Conservation (phyloP, 2,888 invertebrate genomes). For the Lepidonotus clava region DNA sequence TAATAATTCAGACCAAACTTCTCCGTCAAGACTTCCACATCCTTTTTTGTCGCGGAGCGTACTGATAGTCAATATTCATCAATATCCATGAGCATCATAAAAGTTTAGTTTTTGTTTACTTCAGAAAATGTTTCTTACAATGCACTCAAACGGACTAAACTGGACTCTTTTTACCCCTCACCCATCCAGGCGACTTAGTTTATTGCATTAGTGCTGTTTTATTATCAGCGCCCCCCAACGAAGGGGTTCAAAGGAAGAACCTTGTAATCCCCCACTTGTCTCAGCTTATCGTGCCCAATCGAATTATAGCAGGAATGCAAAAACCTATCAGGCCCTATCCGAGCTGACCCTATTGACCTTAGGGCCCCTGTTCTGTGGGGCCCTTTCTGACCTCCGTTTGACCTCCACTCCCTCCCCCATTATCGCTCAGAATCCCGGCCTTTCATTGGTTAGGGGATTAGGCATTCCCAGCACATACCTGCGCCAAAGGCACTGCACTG, state of each 20-base stretch:
- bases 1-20: too few relatives aligned
- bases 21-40: too few relatives aligned
- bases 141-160: too few relatives aligned
- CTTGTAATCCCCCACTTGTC: not conserved
- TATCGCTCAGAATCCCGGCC: slow-evolving; percentile 29
- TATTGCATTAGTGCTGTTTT: not conserved
- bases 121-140: too few relatives aligned
- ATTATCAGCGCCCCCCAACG: not conserved
- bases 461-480: slow-evolving; percentile 1
- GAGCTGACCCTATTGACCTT: slow-evolving; percentile 1
- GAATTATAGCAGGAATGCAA: not conserved
- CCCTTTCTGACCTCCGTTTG: not conserved
- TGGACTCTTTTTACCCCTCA: too few relatives aligned
- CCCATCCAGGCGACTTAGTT: not conserved
- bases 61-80: too few relatives aligned
- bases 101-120: too few relatives aligned
- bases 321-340: not conserved
- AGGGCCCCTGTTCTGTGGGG: not conserved
- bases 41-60: too few relatives aligned
- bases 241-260: not conserved
- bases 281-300: not conserved
- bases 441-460: not conserved
- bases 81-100: too few relatives aligned
- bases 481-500: not conserved
- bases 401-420: slow-evolving; percentile 24